Percentiles rank a stretch among this genome's conserved stretches.
These are phyloP conservation scores for Protaetia brevitarsis DNA, from an alignment of 1,140 invertebrate genomes.

Conservation along the genomic window DNA sequence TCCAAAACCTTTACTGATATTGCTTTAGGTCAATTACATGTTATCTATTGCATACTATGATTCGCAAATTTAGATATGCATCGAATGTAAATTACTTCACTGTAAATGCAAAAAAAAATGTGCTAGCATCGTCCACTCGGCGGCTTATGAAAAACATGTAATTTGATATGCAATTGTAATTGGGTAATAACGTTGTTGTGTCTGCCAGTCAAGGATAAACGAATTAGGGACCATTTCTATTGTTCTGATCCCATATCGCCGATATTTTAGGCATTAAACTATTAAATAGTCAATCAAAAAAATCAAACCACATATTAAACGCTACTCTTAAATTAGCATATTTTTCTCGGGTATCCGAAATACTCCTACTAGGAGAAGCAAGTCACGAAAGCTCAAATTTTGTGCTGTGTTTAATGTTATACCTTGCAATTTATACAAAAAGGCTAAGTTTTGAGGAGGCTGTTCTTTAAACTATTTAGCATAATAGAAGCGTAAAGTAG, in stretches of 20 bases:
- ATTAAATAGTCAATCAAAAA: constrained; percentile 25
- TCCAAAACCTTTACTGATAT: too few species aligned
- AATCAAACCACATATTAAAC: constrained; percentile 16
- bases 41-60: too few species aligned
- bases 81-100: too few species aligned
- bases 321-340: constrained; percentile 18
- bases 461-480: too few species aligned
- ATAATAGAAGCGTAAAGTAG: too few species aligned
- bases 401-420: not conserved
- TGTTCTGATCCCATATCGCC: not conserved
- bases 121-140: not conserved
- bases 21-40: too few species aligned
- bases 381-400: not conserved
- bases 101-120: not conserved
- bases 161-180: constrained; percentile 25
- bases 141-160: constrained; percentile 17
- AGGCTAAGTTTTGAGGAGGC: not conserved
- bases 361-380: not conserved
- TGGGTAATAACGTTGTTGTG: constrained; percentile 23
- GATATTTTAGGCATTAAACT: constrained; percentile 21
- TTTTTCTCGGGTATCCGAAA: not conserved
- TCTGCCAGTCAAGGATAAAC: constrained; percentile 22
- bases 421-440: not conserved
- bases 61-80: too few species aligned
- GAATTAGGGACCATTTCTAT: not conserved